Evolutionary conservation across 2,797 vertebrate genomes (phyloP), one percentile per base, ranked within the genome.

Genomic region (Vespertilio murinus): DNA sequence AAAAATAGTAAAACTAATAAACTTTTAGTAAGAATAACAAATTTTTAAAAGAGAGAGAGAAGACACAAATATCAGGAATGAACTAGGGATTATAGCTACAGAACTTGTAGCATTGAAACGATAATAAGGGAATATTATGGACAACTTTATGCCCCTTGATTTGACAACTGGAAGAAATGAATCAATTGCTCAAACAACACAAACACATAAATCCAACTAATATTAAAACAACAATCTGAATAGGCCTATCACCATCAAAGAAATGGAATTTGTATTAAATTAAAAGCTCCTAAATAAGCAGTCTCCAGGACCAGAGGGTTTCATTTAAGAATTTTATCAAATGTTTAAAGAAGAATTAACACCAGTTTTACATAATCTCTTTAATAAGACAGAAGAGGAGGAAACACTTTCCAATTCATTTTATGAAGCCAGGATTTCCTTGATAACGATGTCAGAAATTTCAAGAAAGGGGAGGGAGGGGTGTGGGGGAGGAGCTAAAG

Each of bases 81-180:
- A 74, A 79, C 11, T 70, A 38, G 13, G 35, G 18, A 5, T n/a
- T 82, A 18, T 4, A 28, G 40, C 33, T 61, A 71, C n/a, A 88
- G 18, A 49, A 56, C 16, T n/a, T 78, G 0, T 8, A 84, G 35
- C 59, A 23, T 70, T 45, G 30, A 70, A 80, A 92, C 42, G 6
- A 28, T 23, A 59, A 30, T 20, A 40, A 45, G 17, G 10, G 11
- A 35, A 88, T 49, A 49, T 47, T 69, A 61, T 28, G 2, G 82
- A 85, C 49, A 70, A 52, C 5, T 77, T 84, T 23, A 67, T 59
- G 14, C 7, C 73, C 23, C 8, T 83, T 18, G 42, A 75, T 52
- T 92, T 17, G 42, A 17, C 35, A 73, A 79, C 82, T 85, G 65
- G 45, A 79, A 92, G 30, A 94, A 94, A 83, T 30, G 30, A 3